Conservation (phyloP, 1,140 invertebrate genomes). For the Sycophaga agraensis region DNA sequence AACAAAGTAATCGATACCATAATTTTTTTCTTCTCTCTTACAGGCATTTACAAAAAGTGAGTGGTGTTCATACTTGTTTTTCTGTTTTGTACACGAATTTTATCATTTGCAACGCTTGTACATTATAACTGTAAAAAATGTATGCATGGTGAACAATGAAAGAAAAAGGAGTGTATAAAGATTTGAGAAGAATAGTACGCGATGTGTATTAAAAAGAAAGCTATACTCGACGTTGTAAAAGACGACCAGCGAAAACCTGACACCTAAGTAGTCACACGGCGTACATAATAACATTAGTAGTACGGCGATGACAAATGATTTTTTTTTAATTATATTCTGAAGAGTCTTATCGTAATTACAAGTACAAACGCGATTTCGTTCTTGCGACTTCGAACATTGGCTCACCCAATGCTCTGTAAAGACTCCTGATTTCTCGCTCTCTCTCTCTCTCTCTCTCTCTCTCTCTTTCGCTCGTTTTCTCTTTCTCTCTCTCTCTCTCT, state of each 20-base stretch:
- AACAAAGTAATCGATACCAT: background rate
- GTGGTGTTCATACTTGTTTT: background rate
- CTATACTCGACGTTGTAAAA: background rate
- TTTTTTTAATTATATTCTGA: conserved; percentile 20
- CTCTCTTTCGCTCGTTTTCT: background rate
- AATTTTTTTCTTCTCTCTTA: background rate
- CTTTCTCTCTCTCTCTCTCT: conserved; percentile 1
- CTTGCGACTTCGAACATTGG: conserved; percentile 11
- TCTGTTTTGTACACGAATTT: conserved; percentile 11
- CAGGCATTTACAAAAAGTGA: conserved; percentile 4
- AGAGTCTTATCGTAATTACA: conserved; percentile 33
- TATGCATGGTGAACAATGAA: conserved; percentile 6
- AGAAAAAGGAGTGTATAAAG: conserved; percentile 5
- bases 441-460: background rate
- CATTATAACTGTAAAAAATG: conserved; percentile 17
- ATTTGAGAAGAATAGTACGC: conserved; percentile 6
- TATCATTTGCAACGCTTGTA: background rate
- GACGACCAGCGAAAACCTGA: conserved; percentile 29
- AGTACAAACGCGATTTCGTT: conserved; percentile 29
- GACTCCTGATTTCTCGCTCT: background rate
- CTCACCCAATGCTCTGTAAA: conserved; percentile 5
- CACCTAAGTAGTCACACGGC: conserved; percentile 27
- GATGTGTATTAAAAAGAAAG: conserved; percentile 9
- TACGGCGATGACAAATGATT: conserved; percentile 26
- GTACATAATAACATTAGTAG: conserved; percentile 19